Conservation (phyloP, 2,888 invertebrate species). For the Antheraea assamensis region DNA sequence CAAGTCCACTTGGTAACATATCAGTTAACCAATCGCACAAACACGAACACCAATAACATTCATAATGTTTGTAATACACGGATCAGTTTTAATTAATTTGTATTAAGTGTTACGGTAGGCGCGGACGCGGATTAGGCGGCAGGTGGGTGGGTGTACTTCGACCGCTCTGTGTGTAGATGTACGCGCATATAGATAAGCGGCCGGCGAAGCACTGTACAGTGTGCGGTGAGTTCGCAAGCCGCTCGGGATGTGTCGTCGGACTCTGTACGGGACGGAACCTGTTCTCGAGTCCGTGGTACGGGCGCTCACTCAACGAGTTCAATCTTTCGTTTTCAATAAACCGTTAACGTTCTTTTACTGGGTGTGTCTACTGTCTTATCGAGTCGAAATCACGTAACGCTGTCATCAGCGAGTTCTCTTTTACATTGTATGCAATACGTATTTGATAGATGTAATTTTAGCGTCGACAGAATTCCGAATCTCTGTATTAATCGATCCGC, state of each 20-base stretch:
- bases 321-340: slow-evolving; percentile 79
- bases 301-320: slow-evolving; percentile 60
- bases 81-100: slow-evolving; percentile 31
- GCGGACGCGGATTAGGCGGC: slow-evolving; percentile 46
- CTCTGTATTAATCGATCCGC: slow-evolving; percentile 19
- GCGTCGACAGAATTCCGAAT: slow-evolving; percentile 24
- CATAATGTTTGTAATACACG: slow-evolving; percentile 30
- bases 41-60: slow-evolving; percentile 54
- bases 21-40: slow-evolving; percentile 51
- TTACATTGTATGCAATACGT: slow-evolving; percentile 24
- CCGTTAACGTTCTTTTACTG: slow-evolving; percentile 75
- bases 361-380: slow-evolving; percentile 59
- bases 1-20: slow-evolving; percentile 56
- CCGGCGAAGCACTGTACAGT: slow-evolving; percentile 61
- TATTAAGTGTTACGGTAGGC: slow-evolving; percentile 40
- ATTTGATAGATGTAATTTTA: background rate
- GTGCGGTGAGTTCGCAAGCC: slow-evolving; percentile 61
- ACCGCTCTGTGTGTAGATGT: slow-evolving; percentile 48
- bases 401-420: slow-evolving; percentile 40
- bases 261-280: slow-evolving; percentile 62
- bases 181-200: slow-evolving; percentile 68
- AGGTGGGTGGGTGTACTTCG: slow-evolving; percentile 42
- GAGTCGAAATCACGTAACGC: slow-evolving; percentile 61
- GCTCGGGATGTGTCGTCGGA: slow-evolving; percentile 66
- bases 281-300: slow-evolving; percentile 54